Evolutionary conservation across 1,140 invertebrate species (phyloP).

Genomic region (Oncopodura yosiiana): DNA sequence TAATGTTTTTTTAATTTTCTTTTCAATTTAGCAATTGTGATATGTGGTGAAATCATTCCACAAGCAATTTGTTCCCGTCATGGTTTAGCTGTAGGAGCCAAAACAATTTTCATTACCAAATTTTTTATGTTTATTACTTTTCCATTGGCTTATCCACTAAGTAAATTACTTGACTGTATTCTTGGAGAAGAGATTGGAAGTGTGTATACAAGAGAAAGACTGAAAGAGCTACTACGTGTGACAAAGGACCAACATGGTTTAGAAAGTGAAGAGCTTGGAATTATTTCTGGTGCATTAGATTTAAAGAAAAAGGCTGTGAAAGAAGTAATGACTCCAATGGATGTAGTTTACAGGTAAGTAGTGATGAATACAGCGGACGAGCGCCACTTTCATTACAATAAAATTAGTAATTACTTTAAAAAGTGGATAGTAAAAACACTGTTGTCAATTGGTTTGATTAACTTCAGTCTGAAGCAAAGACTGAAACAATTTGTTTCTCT

Average conservation of each 20-base stretch:
- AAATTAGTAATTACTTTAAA: too few relatives aligned
- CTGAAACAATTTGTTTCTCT: too few relatives aligned
- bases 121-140: constrained; percentile 55
- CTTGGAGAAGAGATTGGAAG: constrained; percentile 53
- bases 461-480: background rate
- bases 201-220: constrained; percentile 52
- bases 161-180: constrained; percentile 46
- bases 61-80: constrained; percentile 53
- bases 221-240: constrained; percentile 49
- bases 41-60: constrained; percentile 44
- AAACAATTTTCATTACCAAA: constrained; percentile 51
- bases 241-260: constrained; percentile 41
- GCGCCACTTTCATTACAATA: too few relatives aligned
- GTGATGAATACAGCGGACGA: too few relatives aligned
- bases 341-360: constrained; percentile 48
- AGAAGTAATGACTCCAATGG: constrained; percentile 50
- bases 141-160: constrained; percentile 54
- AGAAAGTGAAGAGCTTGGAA: constrained; percentile 48
- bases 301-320: constrained; percentile 46
- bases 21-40: background rate
- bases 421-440: too few relatives aligned
- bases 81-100: constrained; percentile 53
- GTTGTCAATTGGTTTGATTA: background rate
- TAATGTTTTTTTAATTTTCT: background rate
- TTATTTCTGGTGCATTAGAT: constrained; percentile 50